Evolutionary conservation across 2,113 vertebrate species (phyloP).

Genomic region (Rhabdornis inornatus): DNA sequence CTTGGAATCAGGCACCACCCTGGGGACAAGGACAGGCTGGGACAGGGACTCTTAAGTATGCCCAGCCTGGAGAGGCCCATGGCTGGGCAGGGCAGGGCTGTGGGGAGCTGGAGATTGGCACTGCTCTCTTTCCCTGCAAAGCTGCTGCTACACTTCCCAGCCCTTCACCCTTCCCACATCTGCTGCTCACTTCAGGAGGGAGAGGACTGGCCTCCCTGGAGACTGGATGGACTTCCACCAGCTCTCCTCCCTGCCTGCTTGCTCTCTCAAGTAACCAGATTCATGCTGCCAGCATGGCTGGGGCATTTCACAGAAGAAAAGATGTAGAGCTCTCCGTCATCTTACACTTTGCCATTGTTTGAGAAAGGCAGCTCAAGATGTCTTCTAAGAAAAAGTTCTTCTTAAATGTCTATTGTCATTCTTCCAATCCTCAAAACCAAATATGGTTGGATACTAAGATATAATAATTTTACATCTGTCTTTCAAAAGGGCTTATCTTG

Average conservation of each 20-base stretch:
- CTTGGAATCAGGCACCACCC: neutral
- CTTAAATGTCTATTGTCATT: neutral
- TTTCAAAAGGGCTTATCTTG: neutral
- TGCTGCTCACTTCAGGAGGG: neutral
- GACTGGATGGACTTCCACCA: neutral
- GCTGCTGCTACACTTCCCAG: neutral
- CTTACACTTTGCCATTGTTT: fast-evolving
- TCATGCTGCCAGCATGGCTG: neutral
- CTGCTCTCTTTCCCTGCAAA: neutral
- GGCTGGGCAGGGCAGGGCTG: neutral
- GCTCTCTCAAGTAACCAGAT: neutral
- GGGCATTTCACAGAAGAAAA: neutral
- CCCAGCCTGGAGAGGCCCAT: fast-evolving
- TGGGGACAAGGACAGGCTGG: neutral
- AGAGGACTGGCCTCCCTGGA: neutral
- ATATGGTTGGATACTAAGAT: neutral
- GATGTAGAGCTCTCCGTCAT: neutral
- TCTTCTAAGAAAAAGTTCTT: neutral
- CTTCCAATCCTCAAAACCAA: neutral
- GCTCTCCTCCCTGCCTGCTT: neutral
- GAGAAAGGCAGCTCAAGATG: neutral
- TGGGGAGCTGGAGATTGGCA: neutral
- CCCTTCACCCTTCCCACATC: neutral
- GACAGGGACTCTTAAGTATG: neutral
- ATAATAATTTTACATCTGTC: neutral